Evolutionary conservation across 64 coral and sea anemone genomes (phyloP).

Genomic region (Exaiptasia diaphana): DNA sequence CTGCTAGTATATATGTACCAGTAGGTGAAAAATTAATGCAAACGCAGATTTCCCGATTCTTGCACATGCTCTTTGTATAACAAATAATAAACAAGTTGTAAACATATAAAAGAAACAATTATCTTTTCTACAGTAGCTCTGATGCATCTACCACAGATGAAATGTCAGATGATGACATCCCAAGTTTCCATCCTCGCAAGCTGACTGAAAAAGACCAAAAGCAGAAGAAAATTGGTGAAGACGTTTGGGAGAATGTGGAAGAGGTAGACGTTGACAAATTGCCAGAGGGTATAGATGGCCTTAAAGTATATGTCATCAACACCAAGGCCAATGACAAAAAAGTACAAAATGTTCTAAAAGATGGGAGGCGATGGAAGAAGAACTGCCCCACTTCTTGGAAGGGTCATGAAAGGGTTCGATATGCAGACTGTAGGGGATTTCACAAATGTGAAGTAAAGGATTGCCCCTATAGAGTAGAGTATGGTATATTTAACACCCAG

Average conservation of each 20-base stretch:
- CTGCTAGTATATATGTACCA: too few relatives aligned
- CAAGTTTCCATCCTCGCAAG: too few relatives aligned
- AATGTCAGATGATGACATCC: too few relatives aligned
- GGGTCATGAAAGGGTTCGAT: slow-evolving; percentile 25
- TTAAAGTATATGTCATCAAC: not conserved
- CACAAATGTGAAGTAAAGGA: not conserved
- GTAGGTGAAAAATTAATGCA: too few relatives aligned
- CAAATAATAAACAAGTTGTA: too few relatives aligned
- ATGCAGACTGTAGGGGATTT: slow-evolving; percentile 25
- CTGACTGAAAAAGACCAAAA: not conserved
- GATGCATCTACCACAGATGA: too few relatives aligned
- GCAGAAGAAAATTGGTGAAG: not conserved
- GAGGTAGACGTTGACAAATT: not conserved
- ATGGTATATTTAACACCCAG: not conserved
- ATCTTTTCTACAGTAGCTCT: too few relatives aligned
- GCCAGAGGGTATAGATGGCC: not conserved
- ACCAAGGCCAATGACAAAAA: too few relatives aligned
- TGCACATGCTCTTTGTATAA: too few relatives aligned
- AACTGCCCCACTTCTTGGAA: slow-evolving; percentile 33
- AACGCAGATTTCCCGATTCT: too few relatives aligned
- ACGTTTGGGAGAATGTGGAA: not conserved
- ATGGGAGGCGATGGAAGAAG: slow-evolving; percentile 41
- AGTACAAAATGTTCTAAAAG: slow-evolving; percentile 15
- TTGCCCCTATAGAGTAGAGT: not conserved
- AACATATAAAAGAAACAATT: too few relatives aligned